Base-by-base conservation (phyloP, 2,113 vertebrate genomes). In the Ancistrus triradiatus region DNA sequence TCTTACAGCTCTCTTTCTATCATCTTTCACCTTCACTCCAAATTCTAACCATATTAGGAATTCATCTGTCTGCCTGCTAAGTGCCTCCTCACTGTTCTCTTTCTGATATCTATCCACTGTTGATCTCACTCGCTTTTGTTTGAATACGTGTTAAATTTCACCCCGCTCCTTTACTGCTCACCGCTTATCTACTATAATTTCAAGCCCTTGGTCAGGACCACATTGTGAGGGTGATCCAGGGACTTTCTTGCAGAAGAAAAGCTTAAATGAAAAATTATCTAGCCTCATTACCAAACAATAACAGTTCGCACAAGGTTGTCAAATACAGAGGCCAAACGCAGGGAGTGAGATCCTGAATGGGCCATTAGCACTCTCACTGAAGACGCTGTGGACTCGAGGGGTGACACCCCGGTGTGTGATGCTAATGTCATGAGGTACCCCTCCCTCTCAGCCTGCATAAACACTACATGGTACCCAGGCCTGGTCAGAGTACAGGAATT, bases 281-380 rank as follows among this genome's bases (percentile, higher is more conserved):
- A 13, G 43, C 33, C 51, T 66, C 42, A 76, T 69, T 76, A 63
- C 51, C 74, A 66, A 69, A 72, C 69, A 76, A 69, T 65, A 22
- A 49, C 28, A 43, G n/a, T 28, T 15, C 60, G 57, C 28, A 43
- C 37, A 42, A 13, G 17, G 33, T 49, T 66, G 46, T 37, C 46
- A 58, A 58, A 66, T 58, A 57, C 22, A 22, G 33, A 71, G 59
- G 49, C 60, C 48, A 48, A 68, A 65, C 59, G 52, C 31, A 37
- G 47, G 7, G 63, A 49, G 59, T n/a, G n/a, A 28, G 35, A 42
- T 21, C 19, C 11, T 69, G 62, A 75, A 63, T 72, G 69, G 69
- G 24, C 69, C 60, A 52, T 72, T 72, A 71, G 57, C 56, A 59
- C 68, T 58, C 24, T 59, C 33, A 59, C 33, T 25, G 51, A 56